Base-by-base conservation (phyloP, 2,113 vertebrate genomes). In the Rhea pennata region DNA sequence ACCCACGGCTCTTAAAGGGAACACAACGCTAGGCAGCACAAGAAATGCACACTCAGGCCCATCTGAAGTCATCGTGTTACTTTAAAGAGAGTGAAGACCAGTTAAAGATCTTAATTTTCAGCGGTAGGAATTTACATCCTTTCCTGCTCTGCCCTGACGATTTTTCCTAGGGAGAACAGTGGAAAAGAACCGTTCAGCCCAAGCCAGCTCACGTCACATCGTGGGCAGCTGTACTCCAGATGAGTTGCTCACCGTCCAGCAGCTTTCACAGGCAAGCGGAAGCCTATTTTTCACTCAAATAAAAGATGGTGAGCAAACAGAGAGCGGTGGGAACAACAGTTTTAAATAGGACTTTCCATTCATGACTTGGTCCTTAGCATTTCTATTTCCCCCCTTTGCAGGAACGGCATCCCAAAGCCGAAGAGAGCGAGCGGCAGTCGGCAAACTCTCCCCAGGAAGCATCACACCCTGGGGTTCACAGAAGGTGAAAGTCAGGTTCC, bases 301-400 rank as follows among this genome's bases (percentile, higher is more conserved):
- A 84, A 59, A 90, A 84, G 56, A 71, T 1, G 39, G 27, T 71
- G 69, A 95, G 24, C 66, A 93, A 84, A 93, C 10, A 70, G 3
- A 69, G 54, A 42, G 29, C 6, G 39, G 21, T 56, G 42, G 46
- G 13, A 81, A 86, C 39, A 71, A 26, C 80, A 62, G 36, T 51
- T 94, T 95, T 77, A 90, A 93, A 92, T 24, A 83, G 39, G 29
- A 71, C 74, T 93, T 90, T 95, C 83, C 83, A 80, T 36, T 42
- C 51, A 59, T 56, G 72, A 95, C 56, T 86, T 67, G 14, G 59
- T 62, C 46, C 61, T 84, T 31, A 7, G 58, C 29, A 67, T 66
- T 74, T 64, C 71, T 46, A 24, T 80, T 86, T 64, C 42, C 80
- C 69, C 77, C 17, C 27, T 54, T 46, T 80, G 75, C 9, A 58